These are phyloP conservation scores for Thecophora atra DNA, from an alignment of 2,888 invertebrate genomes.

Conservation along the genomic window DNA sequence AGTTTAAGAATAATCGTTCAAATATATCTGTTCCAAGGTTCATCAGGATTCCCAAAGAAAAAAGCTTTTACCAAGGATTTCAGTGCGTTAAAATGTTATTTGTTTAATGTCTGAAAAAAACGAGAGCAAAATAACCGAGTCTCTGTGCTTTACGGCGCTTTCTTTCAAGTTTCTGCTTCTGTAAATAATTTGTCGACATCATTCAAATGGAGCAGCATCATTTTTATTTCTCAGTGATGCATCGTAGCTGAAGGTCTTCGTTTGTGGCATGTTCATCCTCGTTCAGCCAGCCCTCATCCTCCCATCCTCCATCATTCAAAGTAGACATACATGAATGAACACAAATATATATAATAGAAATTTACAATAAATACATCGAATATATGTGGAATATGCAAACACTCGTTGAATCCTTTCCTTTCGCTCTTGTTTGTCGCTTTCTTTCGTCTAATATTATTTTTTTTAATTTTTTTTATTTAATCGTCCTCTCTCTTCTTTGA, in stretches of 20 bases:
- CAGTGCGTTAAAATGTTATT: slow-evolving; percentile 1
- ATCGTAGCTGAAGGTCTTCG: slow-evolving; percentile 21
- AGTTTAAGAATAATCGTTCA: too few relatives aligned
- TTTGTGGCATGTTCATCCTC: slow-evolving; percentile 8
- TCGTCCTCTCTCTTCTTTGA: not conserved
- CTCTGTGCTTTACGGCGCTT: not conserved
- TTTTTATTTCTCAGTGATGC: slow-evolving; percentile 19
- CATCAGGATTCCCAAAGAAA: too few relatives aligned
- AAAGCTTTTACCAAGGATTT: too few relatives aligned
- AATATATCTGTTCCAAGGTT: too few relatives aligned
- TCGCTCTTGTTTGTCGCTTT: not conserved
- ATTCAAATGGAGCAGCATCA: not conserved
- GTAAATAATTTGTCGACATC: slow-evolving; percentile 34
- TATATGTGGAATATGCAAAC: not conserved
- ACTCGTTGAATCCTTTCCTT: not conserved
- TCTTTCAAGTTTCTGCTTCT: not conserved
- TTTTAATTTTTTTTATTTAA: not conserved
- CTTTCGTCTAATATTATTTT: not conserved
- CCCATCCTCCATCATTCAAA: too few relatives aligned
- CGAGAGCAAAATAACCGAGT: not conserved
- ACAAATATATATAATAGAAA: too few relatives aligned
- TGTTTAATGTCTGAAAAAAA: not conserved
- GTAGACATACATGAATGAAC: too few relatives aligned
- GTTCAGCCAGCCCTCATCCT: slow-evolving; percentile 14
- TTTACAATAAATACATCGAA: too few relatives aligned